Base-by-base conservation (phyloP, 2,888 invertebrate species). In the Ormia ochracea region DNA sequence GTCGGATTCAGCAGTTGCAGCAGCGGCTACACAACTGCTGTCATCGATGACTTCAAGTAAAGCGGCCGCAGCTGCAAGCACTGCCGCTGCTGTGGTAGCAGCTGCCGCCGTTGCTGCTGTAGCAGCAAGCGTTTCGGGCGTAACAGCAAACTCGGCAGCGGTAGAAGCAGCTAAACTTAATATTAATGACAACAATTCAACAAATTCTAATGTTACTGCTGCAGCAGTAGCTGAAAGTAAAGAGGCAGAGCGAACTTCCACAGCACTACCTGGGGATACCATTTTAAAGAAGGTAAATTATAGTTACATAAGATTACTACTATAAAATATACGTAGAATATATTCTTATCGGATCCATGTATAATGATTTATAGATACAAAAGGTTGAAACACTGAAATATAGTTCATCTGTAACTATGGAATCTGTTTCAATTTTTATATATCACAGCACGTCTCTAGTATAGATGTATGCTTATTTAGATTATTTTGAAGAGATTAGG, bases 1-100 rank as follows among this genome's bases (percentile, higher is more conserved):
- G 33, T 83, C 86, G 56, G 87, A 86, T 69, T 84, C 87, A 41
- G 86, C 85, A 81, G 84, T 84, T 12, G 87, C 86, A 19, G 88
- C 84, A n/a, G 86, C 87, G n/a, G 86, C 88, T 89, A 91, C 87
- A 54, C 86, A 87, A 78, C 84, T 87, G 73, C 66, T 87, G 68
- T 84, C 87, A 81, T 84, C 87, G 61, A 86, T 87, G 82, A 86
- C 86, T 12, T 85, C 87, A 23, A 86, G 84, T n/a, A 84, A 87
- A 90, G 91, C 88, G 21, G 87, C 74, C 6, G 83, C 86, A 4
- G 86, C 88, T 19, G 87, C 85, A 17, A 85, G 88, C 89, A 91
- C 87, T 45, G 87, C 84, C 36, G 85, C 85, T 19, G 83, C 78
- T 23, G 81, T 75, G 78, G 82, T 72, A 59, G 81, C 84, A 19